phyloP scores from a whole-genome alignment of 2,888 invertebrate species.

The Geophilus truncorum region DNA sequence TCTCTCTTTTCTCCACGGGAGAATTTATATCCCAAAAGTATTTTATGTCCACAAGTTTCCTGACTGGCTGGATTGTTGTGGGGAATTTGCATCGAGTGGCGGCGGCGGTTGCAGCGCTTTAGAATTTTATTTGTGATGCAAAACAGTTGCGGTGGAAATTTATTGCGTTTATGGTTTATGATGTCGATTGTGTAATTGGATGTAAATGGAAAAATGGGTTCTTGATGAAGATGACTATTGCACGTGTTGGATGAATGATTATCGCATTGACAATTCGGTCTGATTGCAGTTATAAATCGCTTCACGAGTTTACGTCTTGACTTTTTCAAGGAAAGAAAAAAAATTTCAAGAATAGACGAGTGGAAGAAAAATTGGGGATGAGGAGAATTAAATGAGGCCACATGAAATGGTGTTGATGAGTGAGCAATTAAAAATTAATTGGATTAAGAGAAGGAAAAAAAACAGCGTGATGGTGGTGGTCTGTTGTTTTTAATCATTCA shows the following conservation, averaged over 20 bases:
- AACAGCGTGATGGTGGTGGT: background rate
- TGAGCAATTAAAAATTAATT: conserved; percentile 15
- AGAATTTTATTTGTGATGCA: background rate
- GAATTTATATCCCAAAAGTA: conserved; percentile 18
- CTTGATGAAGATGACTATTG: background rate
- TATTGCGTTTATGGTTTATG: background rate
- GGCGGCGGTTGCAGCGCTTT: background rate
- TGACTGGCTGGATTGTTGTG: background rate
- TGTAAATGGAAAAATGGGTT: background rate
- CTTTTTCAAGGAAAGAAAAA: background rate
- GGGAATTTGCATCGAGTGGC: conserved; percentile 3
- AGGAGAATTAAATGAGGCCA: background rate
- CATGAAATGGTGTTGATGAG: background rate
- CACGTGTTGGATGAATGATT: conserved; percentile 12
- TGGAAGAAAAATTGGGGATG: no score
- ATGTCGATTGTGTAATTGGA: background rate
- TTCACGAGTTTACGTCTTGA: background rate
- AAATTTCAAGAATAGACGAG: no score
- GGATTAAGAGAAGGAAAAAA: background rate
- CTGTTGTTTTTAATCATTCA: background rate
- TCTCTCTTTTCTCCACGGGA: background rate
- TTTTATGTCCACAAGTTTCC: conserved; percentile 5
- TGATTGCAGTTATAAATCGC: background rate
- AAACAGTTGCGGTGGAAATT: background rate
- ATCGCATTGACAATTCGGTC: conserved; percentile 10